A percentile compares a stretch with the other conserved stretches of the same genome.
Conservation (phyloP, 1,140 invertebrate species). For the Trichonephila clavata region DNA sequence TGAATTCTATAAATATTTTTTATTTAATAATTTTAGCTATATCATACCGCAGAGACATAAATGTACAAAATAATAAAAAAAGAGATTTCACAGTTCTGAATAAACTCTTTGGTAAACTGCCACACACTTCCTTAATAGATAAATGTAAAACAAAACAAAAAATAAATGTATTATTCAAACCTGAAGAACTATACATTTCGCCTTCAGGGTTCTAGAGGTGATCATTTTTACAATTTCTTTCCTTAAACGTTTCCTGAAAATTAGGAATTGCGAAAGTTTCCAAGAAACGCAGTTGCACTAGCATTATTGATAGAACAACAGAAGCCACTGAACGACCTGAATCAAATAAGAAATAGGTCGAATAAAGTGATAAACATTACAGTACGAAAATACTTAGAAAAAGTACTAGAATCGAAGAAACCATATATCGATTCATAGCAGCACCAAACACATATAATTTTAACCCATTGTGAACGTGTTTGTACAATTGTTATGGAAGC, state of each 20-base stretch:
- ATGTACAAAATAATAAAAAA: too few relatives aligned
- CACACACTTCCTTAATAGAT: too few relatives aligned
- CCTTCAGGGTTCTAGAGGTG: neutral
- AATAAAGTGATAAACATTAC: neutral
- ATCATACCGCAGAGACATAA: too few relatives aligned
- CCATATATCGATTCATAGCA: neutral
- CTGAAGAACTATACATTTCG: neutral
- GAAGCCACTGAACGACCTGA: neutral
- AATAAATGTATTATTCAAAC: neutral
- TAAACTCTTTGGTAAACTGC: too few relatives aligned
- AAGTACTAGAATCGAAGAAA: neutral
- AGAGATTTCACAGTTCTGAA: too few relatives aligned
- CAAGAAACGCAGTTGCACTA: neutral
- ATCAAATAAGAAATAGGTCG: neutral
- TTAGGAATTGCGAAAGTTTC: neutral
- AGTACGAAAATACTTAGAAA: neutral
- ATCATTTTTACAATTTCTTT: neutral
- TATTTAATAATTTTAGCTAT: too few relatives aligned
- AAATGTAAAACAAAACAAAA: too few relatives aligned
- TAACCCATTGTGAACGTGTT: too few relatives aligned
- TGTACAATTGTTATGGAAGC: too few relatives aligned
- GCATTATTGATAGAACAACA: neutral
- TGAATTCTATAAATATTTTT: too few relatives aligned
- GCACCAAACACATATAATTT: too few relatives aligned
- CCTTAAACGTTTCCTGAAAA: slow-evolving; percentile 18